Evolutionary conservation across 2,113 vertebrate genomes (phyloP), one percentile per base, ranked within the genome.

Genomic region (Oreochromis tanganicae): DNA sequence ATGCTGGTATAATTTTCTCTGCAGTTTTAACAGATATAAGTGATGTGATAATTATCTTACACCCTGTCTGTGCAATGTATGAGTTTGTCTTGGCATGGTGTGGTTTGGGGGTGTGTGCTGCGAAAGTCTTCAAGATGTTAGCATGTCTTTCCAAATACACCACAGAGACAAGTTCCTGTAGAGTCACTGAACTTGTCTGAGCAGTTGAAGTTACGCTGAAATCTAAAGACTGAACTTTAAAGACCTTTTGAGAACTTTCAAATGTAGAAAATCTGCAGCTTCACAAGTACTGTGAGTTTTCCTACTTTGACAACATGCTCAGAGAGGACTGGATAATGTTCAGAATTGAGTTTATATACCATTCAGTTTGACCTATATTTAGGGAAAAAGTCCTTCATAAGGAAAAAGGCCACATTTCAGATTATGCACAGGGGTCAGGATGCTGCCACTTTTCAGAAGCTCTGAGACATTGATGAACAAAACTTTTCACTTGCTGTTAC

Each of bases 1-100:
- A 59, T 50, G 19, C 13, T 66, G 19, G 9, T 34, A 57, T n/a
- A 32, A 68, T 38, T 50, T 38, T 48, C 38, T 2, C 52, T 29
- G 50, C 57, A 19, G 78, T 43, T 68, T 73, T 81, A 84, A 86
- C 91, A 90, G 87, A 81, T 54, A 84, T 24, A 50, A 68, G 91
- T 83, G 88, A 91, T 1, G 87, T 21, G 88, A 89, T 91, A 94
- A 93, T 21, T 83, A 94, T 91, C 85, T 94, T 87, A 82, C 92
- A 93, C 88, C 11, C 2, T 54, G 43, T 84, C 75, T 85, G 87
- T 89, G 85, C 21, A 83, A 86, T 71, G 43, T 55, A 86, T 87
- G 38, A 91, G 43, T 78, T 50, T 50, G 43, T 12, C 71, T 78
- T 50, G 90, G 91, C 89, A 50, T 75, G 32, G 57, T 54, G 66